These are phyloP conservation scores for Agonopterix heracliana DNA, from an alignment of 2,888 invertebrate species.

Conservation along the genomic window DNA sequence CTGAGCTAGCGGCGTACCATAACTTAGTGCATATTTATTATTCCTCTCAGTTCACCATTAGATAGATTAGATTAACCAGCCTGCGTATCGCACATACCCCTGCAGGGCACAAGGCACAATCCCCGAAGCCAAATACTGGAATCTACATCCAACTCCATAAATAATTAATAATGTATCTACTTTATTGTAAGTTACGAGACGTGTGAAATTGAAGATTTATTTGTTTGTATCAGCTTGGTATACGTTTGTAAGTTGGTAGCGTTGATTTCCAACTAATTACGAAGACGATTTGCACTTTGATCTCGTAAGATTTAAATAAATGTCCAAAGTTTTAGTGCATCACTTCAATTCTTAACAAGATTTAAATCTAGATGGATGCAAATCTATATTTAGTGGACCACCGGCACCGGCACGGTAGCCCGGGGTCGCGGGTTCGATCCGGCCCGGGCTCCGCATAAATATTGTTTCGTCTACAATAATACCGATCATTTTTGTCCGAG, in stretches of 20 bases:
- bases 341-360: too few species aligned
- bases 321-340: not conserved
- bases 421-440: constrained; percentile 56
- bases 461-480: constrained; percentile 56
- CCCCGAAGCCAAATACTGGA: constrained; percentile 8
- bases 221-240: not conserved
- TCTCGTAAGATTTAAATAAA: too few species aligned
- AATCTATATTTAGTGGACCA: constrained; percentile 32
- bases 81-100: constrained; percentile 46
- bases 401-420: constrained; percentile 59
- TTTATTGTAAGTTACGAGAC: not conserved
- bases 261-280: too few species aligned
- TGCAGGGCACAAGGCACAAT: constrained; percentile 5
- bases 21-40: constrained; percentile 50
- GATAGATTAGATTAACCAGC: constrained; percentile 50
- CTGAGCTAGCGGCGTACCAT: constrained; percentile 36
- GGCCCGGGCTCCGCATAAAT: constrained; percentile 49
- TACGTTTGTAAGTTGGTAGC: too few species aligned
- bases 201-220: not conserved
- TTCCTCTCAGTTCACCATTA: constrained; percentile 33
- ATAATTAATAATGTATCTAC: constrained; percentile 28
- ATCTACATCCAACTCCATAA: constrained; percentile 22
- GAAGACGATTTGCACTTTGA: too few species aligned
- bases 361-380: too few species aligned
- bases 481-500: constrained; percentile 51